Percentiles rank a stretch among this genome's conserved stretches.
Evolutionary conservation across 2,888 invertebrate genomes (phyloP).

Genomic region (Drosophila pseudotalamancana): DNA sequence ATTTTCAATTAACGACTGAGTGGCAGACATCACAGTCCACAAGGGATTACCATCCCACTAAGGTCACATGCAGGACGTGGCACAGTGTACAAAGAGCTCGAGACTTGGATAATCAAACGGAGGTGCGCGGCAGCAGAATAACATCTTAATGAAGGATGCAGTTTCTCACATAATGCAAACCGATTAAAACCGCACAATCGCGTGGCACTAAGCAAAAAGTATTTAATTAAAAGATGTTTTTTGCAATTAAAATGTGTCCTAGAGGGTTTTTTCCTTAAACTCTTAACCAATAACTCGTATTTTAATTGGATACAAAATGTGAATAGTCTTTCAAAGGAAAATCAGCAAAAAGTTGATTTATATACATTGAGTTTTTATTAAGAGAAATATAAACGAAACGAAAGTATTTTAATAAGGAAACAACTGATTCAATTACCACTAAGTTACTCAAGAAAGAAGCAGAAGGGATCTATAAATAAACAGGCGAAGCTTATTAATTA

Average conservation of each 20-base stretch:
- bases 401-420: too few relatives aligned
- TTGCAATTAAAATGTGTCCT: too few relatives aligned
- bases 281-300: too few relatives aligned
- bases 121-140: slow-evolving; percentile 2
- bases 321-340: background rate
- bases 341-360: background rate
- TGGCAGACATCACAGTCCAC: slow-evolving; percentile 18
- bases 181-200: slow-evolving; percentile 15
- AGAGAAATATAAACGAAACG: too few relatives aligned
- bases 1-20: slow-evolving; percentile 68
- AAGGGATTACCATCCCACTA: slow-evolving; percentile 5
- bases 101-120: slow-evolving; percentile 15
- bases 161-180: slow-evolving; percentile 25
- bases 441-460: too few relatives aligned
- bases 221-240: slow-evolving; percentile 65
- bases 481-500: too few relatives aligned
- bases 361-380: too few relatives aligned
- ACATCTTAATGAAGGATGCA: slow-evolving; percentile 43
- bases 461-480: too few relatives aligned
- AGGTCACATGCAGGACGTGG: slow-evolving; percentile 10
- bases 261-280: too few relatives aligned
- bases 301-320: background rate
- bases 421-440: too few relatives aligned
- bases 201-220: background rate
- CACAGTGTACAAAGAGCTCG: background rate